Evolutionary conservation across 2,113 vertebrate genomes (phyloP).

Genomic region (Bos javanicus): DNA sequence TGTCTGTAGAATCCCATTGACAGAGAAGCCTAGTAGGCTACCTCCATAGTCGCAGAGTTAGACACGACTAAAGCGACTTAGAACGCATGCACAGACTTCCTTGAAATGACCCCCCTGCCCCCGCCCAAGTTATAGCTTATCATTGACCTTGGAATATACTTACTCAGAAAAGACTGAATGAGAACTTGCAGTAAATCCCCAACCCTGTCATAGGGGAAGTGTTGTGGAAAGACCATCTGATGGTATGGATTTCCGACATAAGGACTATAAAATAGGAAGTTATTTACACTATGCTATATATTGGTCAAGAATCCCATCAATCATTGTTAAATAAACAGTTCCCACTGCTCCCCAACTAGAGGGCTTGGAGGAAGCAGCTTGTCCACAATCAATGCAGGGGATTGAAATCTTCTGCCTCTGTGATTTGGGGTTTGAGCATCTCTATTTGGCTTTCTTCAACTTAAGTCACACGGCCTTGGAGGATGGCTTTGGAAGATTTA

Average conservation of each 20-base stretch:
- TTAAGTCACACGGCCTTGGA: fast-evolving
- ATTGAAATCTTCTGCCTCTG: background rate
- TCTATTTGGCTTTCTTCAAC: background rate
- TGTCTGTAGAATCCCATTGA: background rate
- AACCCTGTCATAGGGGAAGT: background rate
- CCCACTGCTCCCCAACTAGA: background rate
- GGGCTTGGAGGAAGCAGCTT: background rate
- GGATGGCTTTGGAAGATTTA: background rate
- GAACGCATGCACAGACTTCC: background rate
- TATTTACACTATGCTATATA: background rate
- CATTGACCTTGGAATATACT: background rate
- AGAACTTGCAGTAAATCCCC: background rate
- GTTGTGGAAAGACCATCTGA: background rate
- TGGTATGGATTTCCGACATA: background rate
- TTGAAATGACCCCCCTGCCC: background rate
- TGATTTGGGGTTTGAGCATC: background rate
- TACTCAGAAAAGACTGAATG: background rate
- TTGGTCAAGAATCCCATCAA: background rate
- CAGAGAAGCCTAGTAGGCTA: background rate
- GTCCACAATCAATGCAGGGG: fast-evolving
- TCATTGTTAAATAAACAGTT: background rate
- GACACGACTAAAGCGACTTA: fast-evolving
- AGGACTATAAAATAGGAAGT: background rate
- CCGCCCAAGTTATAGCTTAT: background rate
- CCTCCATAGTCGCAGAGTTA: fast-evolving